Percentiles rank a stretch among this genome's conserved stretches.
These are phyloP conservation scores for Hemiprocne comata DNA, from an alignment of 2,113 vertebrate genomes.

Conservation along the genomic window DNA sequence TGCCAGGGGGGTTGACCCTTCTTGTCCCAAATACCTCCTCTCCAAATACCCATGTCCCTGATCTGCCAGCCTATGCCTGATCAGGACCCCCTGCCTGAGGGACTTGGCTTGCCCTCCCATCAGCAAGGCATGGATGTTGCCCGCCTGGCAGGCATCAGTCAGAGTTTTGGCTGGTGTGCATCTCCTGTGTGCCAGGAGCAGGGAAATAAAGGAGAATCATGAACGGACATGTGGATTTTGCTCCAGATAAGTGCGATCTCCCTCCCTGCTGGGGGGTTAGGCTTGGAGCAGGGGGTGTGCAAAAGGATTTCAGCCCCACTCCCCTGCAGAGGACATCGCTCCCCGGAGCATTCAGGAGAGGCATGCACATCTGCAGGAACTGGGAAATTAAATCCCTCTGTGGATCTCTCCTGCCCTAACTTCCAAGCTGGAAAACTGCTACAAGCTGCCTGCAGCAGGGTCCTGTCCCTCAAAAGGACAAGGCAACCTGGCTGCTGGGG, in stretches of 20 bases:
- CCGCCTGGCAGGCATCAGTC: accelerated
- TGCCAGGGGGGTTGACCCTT: neutral
- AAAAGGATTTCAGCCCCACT: neutral
- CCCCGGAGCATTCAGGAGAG: neutral
- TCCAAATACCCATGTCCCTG: neutral
- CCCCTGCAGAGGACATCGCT: neutral
- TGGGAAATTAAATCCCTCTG: neutral
- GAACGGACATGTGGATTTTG: neutral
- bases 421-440: neutral
- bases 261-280: neutral
- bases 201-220: neutral
- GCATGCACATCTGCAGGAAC: neutral
- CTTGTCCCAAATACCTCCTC: neutral
- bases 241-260: slow-evolving; percentile 5
- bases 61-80: accelerated
- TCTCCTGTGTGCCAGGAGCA: neutral
- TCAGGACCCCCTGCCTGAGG: neutral
- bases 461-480: neutral
- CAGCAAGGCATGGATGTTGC: neutral
- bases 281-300: neutral
- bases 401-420: neutral
- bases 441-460: neutral
- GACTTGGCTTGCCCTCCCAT: neutral
- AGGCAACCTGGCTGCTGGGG: accelerated
- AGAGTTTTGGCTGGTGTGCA: accelerated